Evolutionary conservation across 2,888 invertebrate species (phyloP), one percentile per base, ranked within the genome.

Genomic region (Crocallis elinguaria): DNA sequence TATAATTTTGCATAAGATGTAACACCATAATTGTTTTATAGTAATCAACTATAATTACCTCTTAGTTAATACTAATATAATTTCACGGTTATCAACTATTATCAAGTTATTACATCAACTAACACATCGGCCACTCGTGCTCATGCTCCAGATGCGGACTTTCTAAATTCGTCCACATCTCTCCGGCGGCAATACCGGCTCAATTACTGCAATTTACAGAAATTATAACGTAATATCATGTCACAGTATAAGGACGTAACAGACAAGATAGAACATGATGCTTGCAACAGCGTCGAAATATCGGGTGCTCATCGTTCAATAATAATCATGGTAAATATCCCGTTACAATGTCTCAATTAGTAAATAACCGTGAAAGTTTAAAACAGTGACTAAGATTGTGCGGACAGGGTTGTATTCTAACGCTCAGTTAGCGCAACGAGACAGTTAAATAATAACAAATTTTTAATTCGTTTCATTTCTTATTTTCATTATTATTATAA

Each of bases 121-220:
- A 3, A 17, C 11, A 29, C 25, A 12, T 37, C 17, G 17, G n/a
- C 14, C 17, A 11, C 35, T 33, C 30, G 9, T 42, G 41, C 21
- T 36, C 33, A 38, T 52, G 57, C 49, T 57, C 52, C 42, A 53
- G 13, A 49, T 53, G 6, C 25, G 17, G 21, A 43, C 57, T 57
- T 57, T 57, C 57, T 49, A 57, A 52, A 49, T 38, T 39, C 21
- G 19, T 36, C 42, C 41, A 25, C 53, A 48, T 46, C 41, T 36
- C 23, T 49, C 36, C 36, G n/a, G 23, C 36, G 8, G 39, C 43
- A 13, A 41, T 12, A 41, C 12, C 19, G 9, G 21, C 23, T 33
- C 27, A 44, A 52, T 57, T 46, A 52, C 49, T 37, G 52, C 37
- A 57, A 57, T 49, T 51, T 41, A 23, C 30, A 43, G 35, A 45